Percentiles rank a stretch among this genome's conserved stretches.
Conservation (phyloP, 37 sponge, comb jelly and placozoan genomes). For the Spongia lamella region DNA sequence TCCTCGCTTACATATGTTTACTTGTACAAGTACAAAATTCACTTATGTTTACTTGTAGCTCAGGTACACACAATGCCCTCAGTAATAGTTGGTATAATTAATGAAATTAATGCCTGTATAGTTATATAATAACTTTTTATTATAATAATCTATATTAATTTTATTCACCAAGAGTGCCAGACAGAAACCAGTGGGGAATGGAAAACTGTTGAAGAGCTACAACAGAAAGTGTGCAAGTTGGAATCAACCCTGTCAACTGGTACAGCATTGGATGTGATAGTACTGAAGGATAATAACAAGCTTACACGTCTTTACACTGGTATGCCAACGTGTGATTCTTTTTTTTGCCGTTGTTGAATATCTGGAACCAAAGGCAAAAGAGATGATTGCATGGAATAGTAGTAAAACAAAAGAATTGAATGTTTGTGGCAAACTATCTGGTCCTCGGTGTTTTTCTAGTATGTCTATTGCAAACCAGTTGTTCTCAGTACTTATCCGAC, state of each 20-base stretch:
- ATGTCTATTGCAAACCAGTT: constrained; percentile 17
- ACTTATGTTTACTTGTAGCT: too few species aligned
- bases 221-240: background rate
- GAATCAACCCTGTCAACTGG: background rate
- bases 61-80: too few species aligned
- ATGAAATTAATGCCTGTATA: too few species aligned
- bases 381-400: constrained; percentile 6
- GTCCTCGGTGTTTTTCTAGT: background rate
- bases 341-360: constrained; percentile 26
- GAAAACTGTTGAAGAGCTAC: too few species aligned
- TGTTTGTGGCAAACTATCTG: background rate
- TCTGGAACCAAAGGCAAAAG: constrained; percentile 34
- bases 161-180: too few species aligned
- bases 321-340: constrained; percentile 13
- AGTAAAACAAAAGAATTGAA: too few species aligned
- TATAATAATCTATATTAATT: too few species aligned
- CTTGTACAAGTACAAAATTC: too few species aligned
- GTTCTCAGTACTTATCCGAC: constrained; percentile 23
- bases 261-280: background rate
- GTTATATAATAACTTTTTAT: too few species aligned
- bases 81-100: too few species aligned
- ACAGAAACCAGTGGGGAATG: too few species aligned
- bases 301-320: constrained; percentile 52
- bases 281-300: background rate
- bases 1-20: too few species aligned